Conservation (phyloP, 2,797 vertebrate species). For the Chlorospingus flavigularis region DNA sequence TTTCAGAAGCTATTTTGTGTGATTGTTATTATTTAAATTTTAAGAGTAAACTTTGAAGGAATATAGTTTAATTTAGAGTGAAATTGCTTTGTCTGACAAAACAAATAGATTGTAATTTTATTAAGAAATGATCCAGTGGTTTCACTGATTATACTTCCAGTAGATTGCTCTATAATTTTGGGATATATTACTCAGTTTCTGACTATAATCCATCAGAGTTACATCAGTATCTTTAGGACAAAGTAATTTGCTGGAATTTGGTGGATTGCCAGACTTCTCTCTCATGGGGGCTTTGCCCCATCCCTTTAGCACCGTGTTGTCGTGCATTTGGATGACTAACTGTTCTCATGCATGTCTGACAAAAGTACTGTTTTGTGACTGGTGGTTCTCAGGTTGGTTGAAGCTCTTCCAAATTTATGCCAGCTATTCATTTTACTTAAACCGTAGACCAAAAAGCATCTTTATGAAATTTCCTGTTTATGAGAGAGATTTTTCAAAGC, state of each 20-base stretch:
- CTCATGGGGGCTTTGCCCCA: neutral
- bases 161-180: neutral
- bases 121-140: slow-evolving; percentile 24
- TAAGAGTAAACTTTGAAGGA: slow-evolving; percentile 34
- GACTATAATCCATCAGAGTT: neutral
- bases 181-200: neutral
- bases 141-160: slow-evolving; percentile 13
- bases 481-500: neutral
- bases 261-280: neutral
- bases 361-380: neutral
- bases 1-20: slow-evolving; percentile 36
- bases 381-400: neutral
- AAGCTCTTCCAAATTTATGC: neutral
- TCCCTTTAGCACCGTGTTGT: neutral
- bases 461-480: neutral
- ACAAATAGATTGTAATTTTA: slow-evolving; percentile 19
- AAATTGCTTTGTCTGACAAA: neutral
- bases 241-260: neutral
- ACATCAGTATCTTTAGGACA: neutral
- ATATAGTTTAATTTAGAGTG: slow-evolving; percentile 20
- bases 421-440: neutral
- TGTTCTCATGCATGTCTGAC: neutral
- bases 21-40: slow-evolving; percentile 22
- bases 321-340: neutral
- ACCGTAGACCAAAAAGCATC: neutral